Evolutionary conservation across 2,113 vertebrate genomes (phyloP).

Genomic region (Nansenia antarctica): DNA sequence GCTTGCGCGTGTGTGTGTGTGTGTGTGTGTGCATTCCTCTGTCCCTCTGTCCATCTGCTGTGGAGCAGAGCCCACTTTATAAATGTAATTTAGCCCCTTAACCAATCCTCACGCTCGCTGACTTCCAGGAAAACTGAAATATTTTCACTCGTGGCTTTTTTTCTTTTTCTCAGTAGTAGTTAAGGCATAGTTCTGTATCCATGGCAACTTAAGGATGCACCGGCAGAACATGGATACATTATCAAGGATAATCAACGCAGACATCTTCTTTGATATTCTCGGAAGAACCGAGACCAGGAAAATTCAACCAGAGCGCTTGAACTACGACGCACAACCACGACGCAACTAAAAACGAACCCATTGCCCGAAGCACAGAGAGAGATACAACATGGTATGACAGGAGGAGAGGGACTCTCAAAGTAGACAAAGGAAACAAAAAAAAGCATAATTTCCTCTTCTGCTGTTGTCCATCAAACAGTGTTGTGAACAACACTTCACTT

Average conservation of each 20-base stretch:
- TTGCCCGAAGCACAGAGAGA: no score
- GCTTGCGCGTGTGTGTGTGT: neutral
- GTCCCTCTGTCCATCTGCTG: neutral
- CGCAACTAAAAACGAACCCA: no score
- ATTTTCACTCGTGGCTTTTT: neutral
- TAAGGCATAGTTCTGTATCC: no score
- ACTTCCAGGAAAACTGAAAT: neutral
- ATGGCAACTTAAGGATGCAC: no score
- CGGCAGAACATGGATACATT: no score
- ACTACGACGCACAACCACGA: no score
- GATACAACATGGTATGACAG: neutral
- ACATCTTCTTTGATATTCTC: no score
- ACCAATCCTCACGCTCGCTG: neutral
- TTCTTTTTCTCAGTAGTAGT: neutral
- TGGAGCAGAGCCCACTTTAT: neutral
- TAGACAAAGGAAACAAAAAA: neutral
- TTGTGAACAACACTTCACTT: slow-evolving; percentile 18
- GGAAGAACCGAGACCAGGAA: no score
- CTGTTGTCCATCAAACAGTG: slow-evolving; percentile 37
- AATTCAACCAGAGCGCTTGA: no score
- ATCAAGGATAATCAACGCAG: no score
- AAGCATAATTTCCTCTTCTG: no score
- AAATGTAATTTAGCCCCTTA: neutral
- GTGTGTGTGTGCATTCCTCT: neutral
- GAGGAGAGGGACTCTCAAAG: neutral